Conservation (phyloP, 1,140 invertebrate species). For the Drosophila repletoides region DNA sequence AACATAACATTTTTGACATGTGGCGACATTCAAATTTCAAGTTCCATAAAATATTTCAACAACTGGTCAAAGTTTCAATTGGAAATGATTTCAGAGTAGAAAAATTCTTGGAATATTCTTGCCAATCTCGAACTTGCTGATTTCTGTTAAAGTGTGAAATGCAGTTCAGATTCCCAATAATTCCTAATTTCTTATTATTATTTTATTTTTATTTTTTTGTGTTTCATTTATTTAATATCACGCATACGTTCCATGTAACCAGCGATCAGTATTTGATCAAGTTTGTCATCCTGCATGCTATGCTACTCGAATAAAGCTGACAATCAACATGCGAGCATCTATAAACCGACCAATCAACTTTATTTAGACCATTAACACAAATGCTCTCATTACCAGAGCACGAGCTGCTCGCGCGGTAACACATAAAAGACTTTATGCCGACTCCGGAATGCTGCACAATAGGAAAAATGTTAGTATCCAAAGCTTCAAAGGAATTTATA, state of each 20-base stretch:
- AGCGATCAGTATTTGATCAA: not conserved
- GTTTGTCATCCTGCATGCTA: not conserved
- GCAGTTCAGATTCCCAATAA: not conserved
- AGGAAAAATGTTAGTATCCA: not conserved
- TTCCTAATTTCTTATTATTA: not conserved
- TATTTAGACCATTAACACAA: conserved; percentile 43
- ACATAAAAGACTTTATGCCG: conserved; percentile 6
- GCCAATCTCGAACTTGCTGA: conserved; percentile 3
- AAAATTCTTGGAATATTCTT: conserved; percentile 12
- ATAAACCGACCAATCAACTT: conserved; percentile 32
- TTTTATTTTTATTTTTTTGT: no score
- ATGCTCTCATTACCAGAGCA: conserved; percentile 38
- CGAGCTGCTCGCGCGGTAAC: conserved; percentile 20
- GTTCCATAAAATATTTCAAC: conserved; percentile 15
- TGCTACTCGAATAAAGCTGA: not conserved
- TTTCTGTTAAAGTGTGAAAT: conserved; percentile 5
- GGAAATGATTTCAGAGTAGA: conserved; percentile 15
- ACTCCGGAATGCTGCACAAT: conserved; percentile 9
- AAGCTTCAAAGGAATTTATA: not conserved
- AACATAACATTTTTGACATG: conserved; percentile 10
- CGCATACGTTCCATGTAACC: conserved; percentile 32
- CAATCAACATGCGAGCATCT: not conserved
- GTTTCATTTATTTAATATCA: conserved; percentile 3
- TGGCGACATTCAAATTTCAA: conserved; percentile 42
- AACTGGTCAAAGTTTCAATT: conserved; percentile 9